Evolutionary conservation across 2,888 invertebrate genomes (phyloP).

Genomic region (Colletes collaris): DNA sequence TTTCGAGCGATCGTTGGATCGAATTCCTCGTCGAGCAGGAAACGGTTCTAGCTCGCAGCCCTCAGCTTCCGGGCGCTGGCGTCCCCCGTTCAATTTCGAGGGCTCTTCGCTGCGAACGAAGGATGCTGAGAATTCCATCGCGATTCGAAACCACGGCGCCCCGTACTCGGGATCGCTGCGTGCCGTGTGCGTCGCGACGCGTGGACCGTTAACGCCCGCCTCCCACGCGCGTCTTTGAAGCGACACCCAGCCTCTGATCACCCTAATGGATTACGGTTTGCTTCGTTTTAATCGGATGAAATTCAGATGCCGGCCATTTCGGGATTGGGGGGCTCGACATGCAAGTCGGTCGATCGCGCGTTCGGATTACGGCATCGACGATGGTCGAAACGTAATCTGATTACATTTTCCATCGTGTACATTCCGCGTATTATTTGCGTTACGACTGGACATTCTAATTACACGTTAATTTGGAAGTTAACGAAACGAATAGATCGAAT

Average conservation of each 20-base stretch:
- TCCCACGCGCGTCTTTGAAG: background rate
- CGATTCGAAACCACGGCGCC: background rate
- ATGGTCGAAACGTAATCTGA: too few species aligned
- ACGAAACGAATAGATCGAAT: too few species aligned
- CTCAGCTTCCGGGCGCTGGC: constrained; percentile 32
- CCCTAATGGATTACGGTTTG: constrained; percentile 8
- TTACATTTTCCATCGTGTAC: too few species aligned
- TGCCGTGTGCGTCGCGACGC: background rate
- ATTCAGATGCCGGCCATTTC: background rate
- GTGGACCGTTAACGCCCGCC: constrained; percentile 1
- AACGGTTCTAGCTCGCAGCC: constrained; percentile 34
- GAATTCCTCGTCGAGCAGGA: constrained; percentile 58
- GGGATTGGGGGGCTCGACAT: too few species aligned
- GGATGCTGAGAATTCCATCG: constrained; percentile 63
- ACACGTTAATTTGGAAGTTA: too few species aligned
- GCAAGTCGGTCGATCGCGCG: too few species aligned
- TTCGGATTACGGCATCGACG: too few species aligned
- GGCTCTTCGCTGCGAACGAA: constrained; percentile 31
- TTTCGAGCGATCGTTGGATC: constrained; percentile 56
- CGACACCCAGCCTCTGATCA: background rate
- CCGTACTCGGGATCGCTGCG: background rate
- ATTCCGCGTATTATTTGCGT: too few species aligned
- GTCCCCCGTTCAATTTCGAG: constrained; percentile 45
- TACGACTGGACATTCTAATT: too few species aligned
- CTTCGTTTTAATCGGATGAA: constrained; percentile 18